Conservation (phyloP, 2,797 vertebrate species). For the Acipenser ruthenus region DNA sequence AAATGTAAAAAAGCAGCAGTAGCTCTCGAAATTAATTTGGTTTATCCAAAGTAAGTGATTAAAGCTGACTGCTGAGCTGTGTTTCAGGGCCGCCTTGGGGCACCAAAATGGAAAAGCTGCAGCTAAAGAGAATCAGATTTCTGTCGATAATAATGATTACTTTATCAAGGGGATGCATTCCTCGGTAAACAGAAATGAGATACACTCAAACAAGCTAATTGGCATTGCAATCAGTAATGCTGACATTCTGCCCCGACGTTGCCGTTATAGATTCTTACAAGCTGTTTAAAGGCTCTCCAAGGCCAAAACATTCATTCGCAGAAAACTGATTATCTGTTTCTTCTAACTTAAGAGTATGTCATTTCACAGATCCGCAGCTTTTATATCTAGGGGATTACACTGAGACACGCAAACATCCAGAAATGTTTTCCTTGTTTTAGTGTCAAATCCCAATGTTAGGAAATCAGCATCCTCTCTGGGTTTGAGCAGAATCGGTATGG, state of each 20-base stretch:
- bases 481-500: too few relatives aligned
- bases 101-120: background rate
- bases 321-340: conserved; percentile 5
- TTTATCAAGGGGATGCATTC: conserved; percentile 13
- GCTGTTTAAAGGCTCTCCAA: background rate
- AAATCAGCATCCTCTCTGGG: too few relatives aligned
- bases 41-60: background rate
- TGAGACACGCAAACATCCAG: background rate
- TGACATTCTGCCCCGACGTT: conserved; percentile 6
- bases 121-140: conserved; percentile 9
- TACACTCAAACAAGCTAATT: conserved; percentile 14
- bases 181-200: conserved; percentile 11
- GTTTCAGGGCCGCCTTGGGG: conserved; percentile 8
- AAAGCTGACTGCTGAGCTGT: background rate
- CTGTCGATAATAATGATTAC: conserved; percentile 13
- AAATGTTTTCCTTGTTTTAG: too few relatives aligned
- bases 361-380: background rate
- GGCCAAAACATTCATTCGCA: background rate
- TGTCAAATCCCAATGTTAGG: too few relatives aligned
- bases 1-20: background rate
- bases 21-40: background rate
- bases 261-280: background rate
- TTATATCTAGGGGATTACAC: background rate
- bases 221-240: conserved; percentile 11
- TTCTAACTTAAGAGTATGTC: background rate